Base-by-base conservation (phyloP, 2,888 invertebrate genomes). In the Mythimna ferrago region DNA sequence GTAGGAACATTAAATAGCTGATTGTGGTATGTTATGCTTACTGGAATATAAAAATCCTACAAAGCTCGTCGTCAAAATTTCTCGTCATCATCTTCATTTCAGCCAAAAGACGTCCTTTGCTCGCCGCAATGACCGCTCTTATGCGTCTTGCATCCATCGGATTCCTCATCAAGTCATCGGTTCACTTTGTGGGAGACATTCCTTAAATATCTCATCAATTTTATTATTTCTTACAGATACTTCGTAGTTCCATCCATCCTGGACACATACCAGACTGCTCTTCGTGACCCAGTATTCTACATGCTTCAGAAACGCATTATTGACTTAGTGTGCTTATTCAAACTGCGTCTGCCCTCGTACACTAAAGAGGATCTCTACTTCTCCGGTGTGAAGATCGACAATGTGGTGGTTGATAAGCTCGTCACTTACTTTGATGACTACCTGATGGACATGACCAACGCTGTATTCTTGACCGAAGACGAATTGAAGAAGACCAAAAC, bases 261-360 rank as follows among this genome's bases (percentile, higher is more conserved):
- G 81, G 97, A 97, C 86, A 95, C 96, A 81, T 97, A 97, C 87
- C 97, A 97, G 87, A 97, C 98, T 11, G 97, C 97, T 83, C 93
- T 97, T 81, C 97, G 98, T 81, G 98, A 98, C 89, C 98, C 98
- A 32, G 96, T 97, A 58, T 98, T 98, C 96, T 98, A 97, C 91
- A 97, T 97, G 82, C 93, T 98, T 73, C 97, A 97, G 89, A 97
- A 97, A 91, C 97, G 97, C 76, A 94, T 98, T 80, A 88, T 96
- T 60, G 91, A 96, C 77, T 94, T 96, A 63, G 96, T 97, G 88
- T 92, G 95, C 82, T 95, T 97, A 62, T 98, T 97, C 96, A 97
- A 97, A 89, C 89, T 92, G 79, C 96, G 96, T 80, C 93, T 97
- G 63, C 95, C 96, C 14, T 92, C 96, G 16, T 98, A 98, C 94